phyloP scores from a whole-genome alignment of 2,113 vertebrate species.

The Atlantisia rogersi region DNA sequence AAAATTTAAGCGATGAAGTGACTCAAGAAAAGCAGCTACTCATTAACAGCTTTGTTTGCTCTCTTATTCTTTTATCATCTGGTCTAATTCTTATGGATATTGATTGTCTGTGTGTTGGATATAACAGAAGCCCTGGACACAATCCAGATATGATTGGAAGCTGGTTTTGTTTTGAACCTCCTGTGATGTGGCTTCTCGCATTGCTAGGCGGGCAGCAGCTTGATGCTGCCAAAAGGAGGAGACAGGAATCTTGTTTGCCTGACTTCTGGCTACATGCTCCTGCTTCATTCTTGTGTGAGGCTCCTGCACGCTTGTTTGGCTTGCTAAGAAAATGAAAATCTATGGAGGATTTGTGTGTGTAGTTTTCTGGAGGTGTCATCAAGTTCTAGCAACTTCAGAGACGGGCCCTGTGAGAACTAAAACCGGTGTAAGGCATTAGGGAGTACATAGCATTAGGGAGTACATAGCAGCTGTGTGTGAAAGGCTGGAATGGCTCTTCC shows the following conservation, averaged over 20 bases:
- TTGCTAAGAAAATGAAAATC: neutral
- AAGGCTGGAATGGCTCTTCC: neutral
- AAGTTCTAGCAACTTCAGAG: neutral
- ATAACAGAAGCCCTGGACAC: neutral
- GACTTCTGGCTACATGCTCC: accelerated
- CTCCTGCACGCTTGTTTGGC: neutral
- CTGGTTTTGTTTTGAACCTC: neutral
- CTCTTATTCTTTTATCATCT: neutral
- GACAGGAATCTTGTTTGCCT: neutral
- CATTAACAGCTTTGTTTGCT: neutral
- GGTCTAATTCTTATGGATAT: neutral
- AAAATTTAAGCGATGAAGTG: neutral
- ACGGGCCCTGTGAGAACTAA: neutral
- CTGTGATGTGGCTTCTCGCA: neutral
- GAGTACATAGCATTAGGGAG: too few species aligned
- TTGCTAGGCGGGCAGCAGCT: neutral
- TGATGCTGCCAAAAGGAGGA: neutral
- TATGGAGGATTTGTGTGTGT: neutral
- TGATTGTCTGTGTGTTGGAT: neutral
- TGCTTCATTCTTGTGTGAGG: neutral
- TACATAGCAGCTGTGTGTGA: neutral
- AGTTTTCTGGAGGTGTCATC: neutral
- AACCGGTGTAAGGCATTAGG: neutral
- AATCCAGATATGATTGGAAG: neutral
- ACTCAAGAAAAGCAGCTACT: neutral